phyloP scores from a whole-genome alignment of 2,797 vertebrate species.

The Diplodus sargus region DNA sequence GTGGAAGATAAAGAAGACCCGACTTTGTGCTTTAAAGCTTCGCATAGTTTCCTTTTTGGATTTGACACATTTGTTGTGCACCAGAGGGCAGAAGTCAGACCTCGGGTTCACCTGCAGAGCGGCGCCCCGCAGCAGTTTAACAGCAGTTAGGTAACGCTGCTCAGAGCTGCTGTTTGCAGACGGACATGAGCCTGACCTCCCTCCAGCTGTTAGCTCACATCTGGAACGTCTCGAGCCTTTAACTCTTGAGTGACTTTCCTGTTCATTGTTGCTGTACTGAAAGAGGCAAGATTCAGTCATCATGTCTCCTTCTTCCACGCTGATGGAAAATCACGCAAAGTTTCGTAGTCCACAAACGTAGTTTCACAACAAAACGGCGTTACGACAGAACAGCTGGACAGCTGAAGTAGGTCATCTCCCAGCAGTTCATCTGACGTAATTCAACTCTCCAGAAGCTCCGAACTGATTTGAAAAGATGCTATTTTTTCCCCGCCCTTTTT shows the following conservation, averaged over 20 bases:
- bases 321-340: too few species aligned
- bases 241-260: not conserved
- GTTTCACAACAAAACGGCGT: too few species aligned
- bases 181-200: not conserved
- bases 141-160: not conserved
- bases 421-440: too few species aligned
- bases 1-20: not conserved
- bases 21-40: not conserved
- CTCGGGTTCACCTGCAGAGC: conserved; percentile 7
- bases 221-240: not conserved
- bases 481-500: too few species aligned
- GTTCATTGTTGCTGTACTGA: not conserved
- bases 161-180: conserved; percentile 28
- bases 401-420: too few species aligned
- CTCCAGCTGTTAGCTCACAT: conserved; percentile 28
- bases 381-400: too few species aligned
- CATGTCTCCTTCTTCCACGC: too few species aligned
- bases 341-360: too few species aligned
- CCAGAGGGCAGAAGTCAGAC: conserved; percentile 22
- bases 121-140: not conserved
- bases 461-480: too few species aligned
- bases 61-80: conserved; percentile 7
- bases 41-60: not conserved
- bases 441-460: too few species aligned
- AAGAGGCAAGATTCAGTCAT: too few species aligned